phyloP scores from a whole-genome alignment of 2,888 invertebrate genomes.

The Amphimallon solstitiale region DNA sequence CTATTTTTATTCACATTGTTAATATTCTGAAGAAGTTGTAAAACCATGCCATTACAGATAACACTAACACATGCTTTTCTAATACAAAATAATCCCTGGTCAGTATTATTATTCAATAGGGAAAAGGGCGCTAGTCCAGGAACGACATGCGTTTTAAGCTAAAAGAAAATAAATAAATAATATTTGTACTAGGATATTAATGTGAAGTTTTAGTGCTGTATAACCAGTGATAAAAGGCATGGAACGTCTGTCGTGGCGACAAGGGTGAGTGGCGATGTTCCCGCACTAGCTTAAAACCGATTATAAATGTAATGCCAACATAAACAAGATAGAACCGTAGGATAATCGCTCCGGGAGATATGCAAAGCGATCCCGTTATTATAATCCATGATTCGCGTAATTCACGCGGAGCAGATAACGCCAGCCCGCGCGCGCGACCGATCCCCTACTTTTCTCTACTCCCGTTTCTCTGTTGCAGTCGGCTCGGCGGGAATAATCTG shows the following conservation, averaged over 20 bases:
- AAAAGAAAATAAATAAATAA: neutral
- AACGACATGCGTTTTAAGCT: no score
- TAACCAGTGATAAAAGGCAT: slow-evolving; percentile 39
- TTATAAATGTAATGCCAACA: slow-evolving; percentile 56
- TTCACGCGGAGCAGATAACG: slow-evolving; percentile 50
- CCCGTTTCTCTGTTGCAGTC: no score
- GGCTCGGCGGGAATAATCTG: no score
- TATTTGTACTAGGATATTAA: slow-evolving; percentile 10
- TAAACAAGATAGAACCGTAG: slow-evolving; percentile 60
- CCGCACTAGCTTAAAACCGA: slow-evolving; percentile 51
- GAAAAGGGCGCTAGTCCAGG: no score
- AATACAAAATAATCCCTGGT: no score
- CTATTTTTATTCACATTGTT: no score
- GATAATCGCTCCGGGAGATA: slow-evolving; percentile 61
- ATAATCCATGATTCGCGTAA: slow-evolving; percentile 63
- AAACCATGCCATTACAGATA: no score
- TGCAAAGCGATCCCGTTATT: slow-evolving; percentile 63
- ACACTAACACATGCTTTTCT: no score
- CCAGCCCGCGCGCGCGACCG: neutral
- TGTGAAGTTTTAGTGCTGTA: slow-evolving; percentile 49
- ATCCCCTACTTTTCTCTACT: neutral
- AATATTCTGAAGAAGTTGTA: no score
- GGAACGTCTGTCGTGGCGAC: slow-evolving; percentile 12
- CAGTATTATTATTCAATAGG: no score
- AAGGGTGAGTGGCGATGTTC: slow-evolving; percentile 48